Evolutionary conservation across 2,797 vertebrate species (phyloP).

Genomic region (Pseudochirops cupreus): DNA sequence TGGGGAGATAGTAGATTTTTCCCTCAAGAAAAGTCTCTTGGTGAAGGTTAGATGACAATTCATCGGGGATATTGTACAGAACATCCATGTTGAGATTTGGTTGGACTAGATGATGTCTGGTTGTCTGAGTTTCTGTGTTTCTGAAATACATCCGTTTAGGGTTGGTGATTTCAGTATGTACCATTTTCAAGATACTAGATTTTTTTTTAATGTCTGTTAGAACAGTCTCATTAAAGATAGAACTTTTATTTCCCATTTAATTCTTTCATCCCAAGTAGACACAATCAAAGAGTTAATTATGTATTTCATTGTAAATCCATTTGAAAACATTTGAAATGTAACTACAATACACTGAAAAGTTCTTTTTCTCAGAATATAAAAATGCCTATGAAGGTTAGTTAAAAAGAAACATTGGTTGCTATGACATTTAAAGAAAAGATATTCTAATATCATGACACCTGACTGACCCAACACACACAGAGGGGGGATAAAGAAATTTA

Average conservation of each 20-base stretch:
- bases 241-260: background rate
- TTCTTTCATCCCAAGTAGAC: background rate
- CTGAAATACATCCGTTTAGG: background rate
- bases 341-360: background rate
- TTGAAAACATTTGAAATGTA: background rate
- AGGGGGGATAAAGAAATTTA: background rate
- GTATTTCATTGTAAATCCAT: background rate
- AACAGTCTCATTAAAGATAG: background rate
- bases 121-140: background rate
- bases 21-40: background rate
- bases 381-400: slow-evolving; percentile 8
- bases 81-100: background rate
- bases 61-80: background rate
- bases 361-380: slow-evolving; percentile 24
- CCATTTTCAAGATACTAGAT: background rate
- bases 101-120: background rate
- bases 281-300: background rate
- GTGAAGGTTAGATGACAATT: background rate
- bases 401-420: slow-evolving; percentile 3
- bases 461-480: background rate
- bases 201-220: background rate
- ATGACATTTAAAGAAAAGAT: slow-evolving; percentile 17
- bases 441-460: slow-evolving; percentile 4
- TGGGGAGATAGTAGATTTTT: background rate
- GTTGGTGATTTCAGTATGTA: background rate